phyloP scores from a whole-genome alignment of 2,888 invertebrate genomes.

The Eupeodes luniger region DNA sequence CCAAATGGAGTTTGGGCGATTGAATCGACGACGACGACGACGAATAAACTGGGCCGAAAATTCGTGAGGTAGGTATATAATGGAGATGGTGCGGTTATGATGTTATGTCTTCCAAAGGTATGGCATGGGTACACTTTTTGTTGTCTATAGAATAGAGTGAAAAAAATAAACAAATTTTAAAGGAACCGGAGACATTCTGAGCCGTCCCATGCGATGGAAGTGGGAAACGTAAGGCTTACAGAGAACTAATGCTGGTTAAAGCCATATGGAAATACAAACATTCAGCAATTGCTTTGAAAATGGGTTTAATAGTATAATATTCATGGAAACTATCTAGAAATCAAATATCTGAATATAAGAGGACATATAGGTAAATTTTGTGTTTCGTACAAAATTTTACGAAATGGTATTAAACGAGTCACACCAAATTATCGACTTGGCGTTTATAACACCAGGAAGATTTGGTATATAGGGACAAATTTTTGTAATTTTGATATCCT shows the following conservation, averaged over 20 bases:
- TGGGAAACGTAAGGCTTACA: neutral
- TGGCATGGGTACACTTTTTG: neutral
- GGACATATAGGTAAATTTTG: too few relatives aligned
- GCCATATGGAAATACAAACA: constrained; percentile 6
- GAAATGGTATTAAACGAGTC: too few relatives aligned
- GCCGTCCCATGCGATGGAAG: neutral
- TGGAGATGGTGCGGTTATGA: constrained; percentile 28
- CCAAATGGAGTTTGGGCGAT: constrained; percentile 64
- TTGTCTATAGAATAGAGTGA: neutral
- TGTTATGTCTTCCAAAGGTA: neutral
- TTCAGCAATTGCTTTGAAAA: neutral
- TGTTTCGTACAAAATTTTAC: too few relatives aligned
- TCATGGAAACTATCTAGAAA: neutral
- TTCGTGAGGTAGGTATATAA: constrained; percentile 13
- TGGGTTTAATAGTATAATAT: neutral
- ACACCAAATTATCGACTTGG: too few relatives aligned
- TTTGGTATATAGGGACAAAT: too few relatives aligned
- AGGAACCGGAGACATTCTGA: constrained; percentile 5
- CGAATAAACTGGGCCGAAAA: constrained; percentile 45
- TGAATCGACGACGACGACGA: constrained; percentile 32
- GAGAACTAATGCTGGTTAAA: neutral
- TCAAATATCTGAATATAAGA: neutral
- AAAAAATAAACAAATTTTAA: constrained; percentile 31
- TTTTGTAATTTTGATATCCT: too few relatives aligned
- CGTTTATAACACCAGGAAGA: too few relatives aligned